Conservation (phyloP, 2,888 invertebrate species). For the Osedax frankpressi region DNA sequence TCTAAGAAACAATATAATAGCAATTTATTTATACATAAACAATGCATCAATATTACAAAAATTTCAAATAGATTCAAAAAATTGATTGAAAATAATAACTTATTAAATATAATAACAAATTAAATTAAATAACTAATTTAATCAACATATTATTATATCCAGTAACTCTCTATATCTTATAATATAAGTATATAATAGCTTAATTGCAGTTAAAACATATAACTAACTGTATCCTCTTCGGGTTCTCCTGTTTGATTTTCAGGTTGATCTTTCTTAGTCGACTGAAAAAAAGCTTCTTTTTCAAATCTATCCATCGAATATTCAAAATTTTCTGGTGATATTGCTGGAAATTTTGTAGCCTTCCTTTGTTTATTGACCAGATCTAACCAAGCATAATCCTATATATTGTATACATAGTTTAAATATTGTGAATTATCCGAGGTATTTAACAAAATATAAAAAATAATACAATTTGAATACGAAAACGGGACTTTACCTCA, state of each 20-base stretch:
- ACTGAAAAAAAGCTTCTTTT: conserved; percentile 62
- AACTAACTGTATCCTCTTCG: neutral
- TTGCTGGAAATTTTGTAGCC: conserved; percentile 52
- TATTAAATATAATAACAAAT: no score
- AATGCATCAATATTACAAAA: no score
- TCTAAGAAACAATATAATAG: no score
- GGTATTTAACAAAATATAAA: neutral
- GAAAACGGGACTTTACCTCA: conserved; percentile 57
- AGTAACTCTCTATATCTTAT: no score
- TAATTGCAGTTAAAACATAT: no score
- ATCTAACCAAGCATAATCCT: conserved; percentile 80
- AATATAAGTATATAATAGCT: no score
- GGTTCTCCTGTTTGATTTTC: neutral
- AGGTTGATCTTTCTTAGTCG: neutral
- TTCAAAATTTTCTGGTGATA: conserved; percentile 81
- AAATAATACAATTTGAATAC: conserved; percentile 2
- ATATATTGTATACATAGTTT: conserved; percentile 14
- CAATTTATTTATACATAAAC: no score
- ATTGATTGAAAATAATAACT: no score
- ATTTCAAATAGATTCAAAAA: no score
- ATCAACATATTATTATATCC: no score
- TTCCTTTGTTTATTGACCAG: conserved; percentile 72
- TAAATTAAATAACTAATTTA: no score
- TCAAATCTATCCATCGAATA: conserved; percentile 92
- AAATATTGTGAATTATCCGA: no score